Evolutionary conservation across 2,797 vertebrate genomes (phyloP), one percentile per base, ranked within the genome.

Genomic region (Perodicticus potto): DNA sequence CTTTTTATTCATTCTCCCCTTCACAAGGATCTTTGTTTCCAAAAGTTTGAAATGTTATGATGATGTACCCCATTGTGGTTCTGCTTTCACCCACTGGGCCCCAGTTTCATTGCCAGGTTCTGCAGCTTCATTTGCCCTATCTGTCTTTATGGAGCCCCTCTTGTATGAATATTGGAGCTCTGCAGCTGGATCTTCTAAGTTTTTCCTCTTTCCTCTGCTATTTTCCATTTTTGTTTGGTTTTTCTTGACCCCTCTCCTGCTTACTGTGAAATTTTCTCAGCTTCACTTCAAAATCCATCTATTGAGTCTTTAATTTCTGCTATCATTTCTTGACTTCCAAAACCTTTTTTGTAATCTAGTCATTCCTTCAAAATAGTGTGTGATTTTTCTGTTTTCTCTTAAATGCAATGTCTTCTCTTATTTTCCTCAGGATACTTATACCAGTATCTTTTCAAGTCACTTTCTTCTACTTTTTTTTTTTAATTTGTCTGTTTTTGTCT

Each of bases 321-420:
- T 45, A 27, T 72, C 69, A 55, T 77, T 92, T 95, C n/a, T 88
- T 88, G 74, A 45, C 53, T 88, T 63, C 63, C 43, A 59, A 59
- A 83, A 32, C 7, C 43, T 37, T 45, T 72, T 77, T 65, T 73
- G 43, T 73, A 73, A 20, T 76, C 23, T 59, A 78, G 73, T 49
- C 37, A 11, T 40, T 74, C n/a, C 72, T 63, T 77, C 20, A 59
- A 82, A 49, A 61, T 25, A 27, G 25, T 61, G 27, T 22, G 14
- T 67, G 27, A 53, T 25, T 57, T 61, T 81, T 1, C 61, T 63
- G 19, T 59, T 80, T 27, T 43, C 13, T 43, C 32, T 80, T 59
- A 76, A 55, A 61, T 23, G 13, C 11, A 73, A 40, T 0, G 9
- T 32, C 8, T 32, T 25, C 23, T 67, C 32, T 86, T 80, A 27